phyloP scores from a whole-genome alignment of 2,113 vertebrate species.

The Elanoides forficatus region DNA sequence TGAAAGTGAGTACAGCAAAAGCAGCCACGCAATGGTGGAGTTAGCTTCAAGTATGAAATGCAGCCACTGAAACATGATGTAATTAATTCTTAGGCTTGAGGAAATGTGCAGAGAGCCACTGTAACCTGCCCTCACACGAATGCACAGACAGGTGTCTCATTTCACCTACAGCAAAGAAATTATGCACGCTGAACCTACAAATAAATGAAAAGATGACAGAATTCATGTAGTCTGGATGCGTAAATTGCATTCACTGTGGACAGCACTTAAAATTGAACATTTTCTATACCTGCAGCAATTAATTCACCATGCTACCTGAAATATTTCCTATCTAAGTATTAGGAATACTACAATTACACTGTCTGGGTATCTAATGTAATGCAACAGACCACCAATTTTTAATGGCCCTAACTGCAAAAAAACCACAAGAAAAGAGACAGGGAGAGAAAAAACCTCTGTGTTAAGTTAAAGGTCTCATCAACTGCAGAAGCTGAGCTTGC shows the following conservation, averaged over 20 bases:
- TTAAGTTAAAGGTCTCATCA: not conserved
- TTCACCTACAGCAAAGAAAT: slow-evolving; percentile 15
- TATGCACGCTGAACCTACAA: not conserved
- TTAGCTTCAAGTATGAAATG: not conserved
- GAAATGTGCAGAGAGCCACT: slow-evolving; percentile 2
- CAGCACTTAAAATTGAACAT: not conserved
- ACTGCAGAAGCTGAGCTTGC: not conserved
- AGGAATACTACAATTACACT: not conserved
- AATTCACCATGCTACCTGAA: not conserved
- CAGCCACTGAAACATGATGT: slow-evolving; percentile 3
- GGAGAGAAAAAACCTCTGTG: not conserved
- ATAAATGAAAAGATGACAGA: not conserved
- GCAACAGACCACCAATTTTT: not conserved
- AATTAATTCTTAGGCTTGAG: slow-evolving; percentile 39
- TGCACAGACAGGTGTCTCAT: not conserved
- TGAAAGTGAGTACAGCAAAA: not conserved
- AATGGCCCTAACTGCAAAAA: not conserved
- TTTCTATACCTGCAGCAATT: not conserved
- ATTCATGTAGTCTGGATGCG: not conserved
- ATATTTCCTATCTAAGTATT: not conserved
- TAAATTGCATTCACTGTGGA: not conserved
- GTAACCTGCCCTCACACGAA: not conserved
- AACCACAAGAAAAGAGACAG: not conserved
- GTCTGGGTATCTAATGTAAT: not conserved
- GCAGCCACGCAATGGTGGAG: not conserved